Evolutionary conservation across 2,113 vertebrate genomes (phyloP), one percentile per base, ranked within the genome.

Genomic region (Lasiurus borealis): DNA sequence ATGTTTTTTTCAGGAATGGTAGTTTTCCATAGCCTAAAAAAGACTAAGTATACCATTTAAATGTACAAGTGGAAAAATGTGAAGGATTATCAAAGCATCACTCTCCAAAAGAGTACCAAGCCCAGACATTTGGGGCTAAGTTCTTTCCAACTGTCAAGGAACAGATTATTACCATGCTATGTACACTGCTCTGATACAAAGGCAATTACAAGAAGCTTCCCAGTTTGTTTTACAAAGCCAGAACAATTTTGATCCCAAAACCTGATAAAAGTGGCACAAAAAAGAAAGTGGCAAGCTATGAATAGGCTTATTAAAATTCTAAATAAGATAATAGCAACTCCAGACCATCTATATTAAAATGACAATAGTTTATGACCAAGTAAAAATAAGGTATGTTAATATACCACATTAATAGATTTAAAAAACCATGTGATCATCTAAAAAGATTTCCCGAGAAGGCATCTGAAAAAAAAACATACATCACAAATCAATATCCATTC

Each of bases 261-360:
- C 57, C 75, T 84, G 69, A 90, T 64, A 25, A 44, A 95, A 78
- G 52, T 44, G 64, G 59, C 21, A 75, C 89, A 52, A 23, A 66
- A 94, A 90, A 36, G 40, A 50, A 82, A 75, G 68, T 50, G 78
- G 54, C 91, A 85, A 44, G 48, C 75, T 89, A 29, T 36, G 73
- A 91, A 88, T 57, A 83, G 78, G 44, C 76, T 64, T 84, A 71
- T 91, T 93, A 92, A 92, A 71, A 81, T 95, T 66, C 84, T 66
- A 86, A 75, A 89, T 48, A 64, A 96, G 93, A 89, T 44, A 59
- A 81, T 36, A 84, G 84, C 36, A 21, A 66, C 81, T 93, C 91
- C 92, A 84, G 69, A 52, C 54, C 94, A 87, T 15, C 66, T 64
- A 19, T 84, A 59, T 66, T 84, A 86, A 77, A 89, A 54, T 80